phyloP scores from a whole-genome alignment of 1,140 invertebrate genomes.

The Phortica variegata region DNA sequence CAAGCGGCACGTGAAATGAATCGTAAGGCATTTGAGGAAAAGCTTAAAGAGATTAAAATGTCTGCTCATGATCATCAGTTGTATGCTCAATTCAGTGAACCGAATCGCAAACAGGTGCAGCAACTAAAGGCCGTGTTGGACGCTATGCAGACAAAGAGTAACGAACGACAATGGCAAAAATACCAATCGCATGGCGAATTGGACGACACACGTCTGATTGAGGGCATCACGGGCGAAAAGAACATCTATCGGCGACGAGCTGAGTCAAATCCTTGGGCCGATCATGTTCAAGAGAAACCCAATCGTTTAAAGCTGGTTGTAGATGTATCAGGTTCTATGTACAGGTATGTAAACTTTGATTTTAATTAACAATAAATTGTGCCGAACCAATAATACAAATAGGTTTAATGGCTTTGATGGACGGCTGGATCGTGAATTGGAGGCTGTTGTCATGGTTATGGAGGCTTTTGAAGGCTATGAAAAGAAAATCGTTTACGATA shows the following conservation, averaged over 20 bases:
- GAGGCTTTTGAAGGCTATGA: slow-evolving; percentile 90
- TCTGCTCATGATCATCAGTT: slow-evolving; percentile 87
- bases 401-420: slow-evolving; percentile 92
- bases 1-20: slow-evolving; percentile 92
- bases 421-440: slow-evolving; percentile 86
- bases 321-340: slow-evolving; percentile 96
- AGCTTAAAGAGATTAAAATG: slow-evolving; percentile 91
- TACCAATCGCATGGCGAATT: slow-evolving; percentile 93
- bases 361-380: not conserved
- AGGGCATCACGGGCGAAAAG: slow-evolving; percentile 90
- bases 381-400: not conserved
- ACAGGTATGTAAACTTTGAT: slow-evolving; percentile 63
- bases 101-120: slow-evolving; percentile 76
- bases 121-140: slow-evolving; percentile 67
- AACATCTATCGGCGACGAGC: slow-evolving; percentile 82
- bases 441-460: slow-evolving; percentile 91
- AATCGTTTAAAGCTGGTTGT: slow-evolving; percentile 87
- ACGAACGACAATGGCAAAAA: slow-evolving; percentile 89
- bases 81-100: slow-evolving; percentile 79
- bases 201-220: slow-evolving; percentile 94
- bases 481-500: slow-evolving; percentile 88
- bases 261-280: slow-evolving; percentile 82
- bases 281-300: slow-evolving; percentile 80
- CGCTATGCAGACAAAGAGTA: slow-evolving; percentile 84
- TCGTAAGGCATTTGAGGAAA: slow-evolving; percentile 83